Evolutionary conservation across 2,113 vertebrate species (phyloP), one percentile per base, ranked within the genome.

Genomic region (Spizaetus ornatus): DNA sequence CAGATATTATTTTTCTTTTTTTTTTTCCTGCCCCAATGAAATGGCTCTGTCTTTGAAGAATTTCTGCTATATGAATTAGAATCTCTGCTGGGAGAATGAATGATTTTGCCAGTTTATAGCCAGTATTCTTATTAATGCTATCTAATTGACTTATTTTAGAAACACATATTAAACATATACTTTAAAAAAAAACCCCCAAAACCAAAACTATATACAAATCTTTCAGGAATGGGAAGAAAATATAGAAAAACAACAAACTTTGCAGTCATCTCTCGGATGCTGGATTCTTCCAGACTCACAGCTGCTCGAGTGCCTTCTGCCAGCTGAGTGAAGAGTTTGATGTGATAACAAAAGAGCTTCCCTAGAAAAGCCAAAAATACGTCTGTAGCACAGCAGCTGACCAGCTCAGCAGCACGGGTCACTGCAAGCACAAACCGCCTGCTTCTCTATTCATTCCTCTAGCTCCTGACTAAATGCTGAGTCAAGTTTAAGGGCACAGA

Each of bases 241-340:
- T 21, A 88, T 0, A 52, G 53, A 66, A 95, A 93, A 43, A 0
- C 63, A 73, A 27, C 71, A 81, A 95, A 94, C 93, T 94, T 94
- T 86, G 48, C 81, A 96, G 95, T 83, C 82, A 70, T 85, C 71
- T 78, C 87, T 91, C 56, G 8, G 50, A 43, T 77, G 66, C 78
- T 96, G 93, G 95, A 95, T 93, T 94, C 94, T 97, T 95, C 89
- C 93, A 97, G 91, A n/a, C 86, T 94, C 91, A 74, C 96, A 96
- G 91, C 96, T 95, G 93, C 89, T 95, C 47, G 1, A 67, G 91
- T 82, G 91, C 82, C 89, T 95, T 95, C 89, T 97, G 95, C 95
- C 96, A 97, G 86, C 93, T 95, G 91, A 96, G 91, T 85, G 87
- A 96, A 90, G 94, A 95, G 84, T 95, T 96, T 95, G 94, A 94